Evolutionary conservation across 1,140 invertebrate species (phyloP), one percentile per base, ranked within the genome.

Genomic region (Drosophila eugracilis): DNA sequence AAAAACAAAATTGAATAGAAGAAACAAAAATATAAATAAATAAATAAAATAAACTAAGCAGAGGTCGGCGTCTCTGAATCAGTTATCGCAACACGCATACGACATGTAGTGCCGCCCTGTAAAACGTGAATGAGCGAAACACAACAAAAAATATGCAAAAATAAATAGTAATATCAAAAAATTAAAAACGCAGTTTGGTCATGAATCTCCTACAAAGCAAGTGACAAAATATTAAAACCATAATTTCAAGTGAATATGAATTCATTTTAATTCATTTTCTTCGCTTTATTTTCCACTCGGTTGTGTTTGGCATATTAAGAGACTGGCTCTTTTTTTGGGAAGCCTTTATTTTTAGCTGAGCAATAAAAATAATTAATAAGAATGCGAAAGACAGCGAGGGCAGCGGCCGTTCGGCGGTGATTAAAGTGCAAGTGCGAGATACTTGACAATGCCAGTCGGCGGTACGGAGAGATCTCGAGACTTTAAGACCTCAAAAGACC

Each of bases 171-270:
- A 54, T 37, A 37, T 19, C n/a, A n/a, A n/a, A n/a, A 39, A 14
- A 28, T 36, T 53, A 34, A 24, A 50, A 74, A 55, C 36, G 52
- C 65, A 67, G 75, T 12, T 45, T 45, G 62, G 76, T 60, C 55
- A 85, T 88, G 83, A 88, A 88, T 88, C 78, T 88, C 41, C 65
- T 88, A 57, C 83, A 88, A 88, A 88, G 83, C 83, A 88, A 88
- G 83, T 86, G 78, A 42, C 65, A 39, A n/a, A n/a, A 49, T 34
- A 41, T 26, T 26, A 44, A 54, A 53, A n/a, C 9, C 42, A 28
- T n/a, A 26, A 34, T 24, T 7, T 39, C 19, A 26, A 36, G 53
- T 30, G 15, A 78, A 65, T 58, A 36, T 21, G 21, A 41, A 75
- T 58, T 53, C 50, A 79, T 58, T 41, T 21, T 26, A 41, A 75